These are phyloP conservation scores for Matsumurasca onukii DNA, from an alignment of 1,140 invertebrate species.

Conservation along the genomic window DNA sequence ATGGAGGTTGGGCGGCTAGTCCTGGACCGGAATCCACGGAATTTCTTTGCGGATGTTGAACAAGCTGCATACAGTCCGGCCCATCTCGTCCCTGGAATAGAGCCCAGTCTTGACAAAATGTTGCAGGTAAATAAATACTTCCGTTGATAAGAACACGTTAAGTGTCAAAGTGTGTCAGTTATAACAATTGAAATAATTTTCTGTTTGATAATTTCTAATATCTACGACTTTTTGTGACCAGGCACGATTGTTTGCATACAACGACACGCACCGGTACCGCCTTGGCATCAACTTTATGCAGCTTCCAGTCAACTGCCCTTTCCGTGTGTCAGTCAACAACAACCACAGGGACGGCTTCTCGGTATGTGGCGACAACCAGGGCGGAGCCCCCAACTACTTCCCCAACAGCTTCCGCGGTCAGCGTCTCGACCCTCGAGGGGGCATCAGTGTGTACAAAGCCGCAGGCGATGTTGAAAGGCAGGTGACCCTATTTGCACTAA, in stretches of 20 bases:
- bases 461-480: neutral
- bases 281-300: neutral
- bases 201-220: too few species aligned
- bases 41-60: conserved; percentile 94
- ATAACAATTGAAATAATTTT: too few species aligned
- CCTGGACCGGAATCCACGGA: conserved; percentile 84
- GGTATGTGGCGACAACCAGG: conserved; percentile 60
- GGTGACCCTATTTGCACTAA: too few species aligned
- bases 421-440: neutral
- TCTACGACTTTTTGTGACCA: conserved; percentile 55
- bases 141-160: neutral
- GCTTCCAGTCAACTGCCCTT: conserved; percentile 72
- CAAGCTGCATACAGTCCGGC: conserved; percentile 92
- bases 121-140: conserved; percentile 49
- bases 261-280: conserved; percentile 78
- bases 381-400: conserved; percentile 89
- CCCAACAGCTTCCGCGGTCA: conserved; percentile 14
- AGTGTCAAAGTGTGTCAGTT: neutral
- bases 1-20: conserved; percentile 89
- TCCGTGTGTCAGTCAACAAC: conserved; percentile 57
- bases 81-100: conserved; percentile 89
- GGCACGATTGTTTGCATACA: conserved; percentile 90
- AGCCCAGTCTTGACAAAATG: conserved; percentile 93
- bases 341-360: conserved; percentile 87
- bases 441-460: neutral